Evolutionary conservation across 2,113 vertebrate species (phyloP).

Genomic region (Oncorhynchus masou): DNA sequence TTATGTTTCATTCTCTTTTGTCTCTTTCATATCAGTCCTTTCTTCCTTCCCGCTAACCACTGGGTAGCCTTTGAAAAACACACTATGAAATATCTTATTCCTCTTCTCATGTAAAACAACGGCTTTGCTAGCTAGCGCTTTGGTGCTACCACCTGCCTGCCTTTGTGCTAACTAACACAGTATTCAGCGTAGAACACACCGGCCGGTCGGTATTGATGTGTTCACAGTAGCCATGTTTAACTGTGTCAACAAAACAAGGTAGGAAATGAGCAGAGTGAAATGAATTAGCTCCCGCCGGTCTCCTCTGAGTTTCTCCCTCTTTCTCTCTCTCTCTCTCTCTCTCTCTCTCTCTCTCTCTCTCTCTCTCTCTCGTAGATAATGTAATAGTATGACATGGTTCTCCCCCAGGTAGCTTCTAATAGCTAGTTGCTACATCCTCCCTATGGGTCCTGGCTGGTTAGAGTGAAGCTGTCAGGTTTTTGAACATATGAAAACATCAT

Average conservation of each 20-base stretch:
- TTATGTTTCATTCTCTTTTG: no score
- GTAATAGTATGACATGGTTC: conserved; percentile 48
- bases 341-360: conserved; percentile 5
- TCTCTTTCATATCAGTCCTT: not conserved
- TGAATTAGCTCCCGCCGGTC: conserved; percentile 38
- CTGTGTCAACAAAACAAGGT: conserved; percentile 38
- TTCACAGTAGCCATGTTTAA: conserved; percentile 38
- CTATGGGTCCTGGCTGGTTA: conserved; percentile 27
- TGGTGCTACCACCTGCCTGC: not conserved
- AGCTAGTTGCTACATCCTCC: conserved; percentile 39
- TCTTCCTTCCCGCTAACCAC: not conserved
- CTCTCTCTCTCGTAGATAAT: conserved; percentile 35
- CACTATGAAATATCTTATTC: not conserved
- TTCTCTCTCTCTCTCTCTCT: conserved; percentile 15
- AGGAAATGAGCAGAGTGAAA: conserved; percentile 29
- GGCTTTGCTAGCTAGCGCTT: not conserved
- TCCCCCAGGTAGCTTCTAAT: conserved; percentile 44
- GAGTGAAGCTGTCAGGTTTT: conserved; percentile 36
- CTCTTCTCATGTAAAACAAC: not conserved
- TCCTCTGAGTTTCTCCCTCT: conserved; percentile 13
- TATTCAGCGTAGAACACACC: conserved; percentile 3
- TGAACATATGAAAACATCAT: conserved; percentile 38
- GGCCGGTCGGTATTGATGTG: conserved; percentile 17
- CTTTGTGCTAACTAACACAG: conserved; percentile 1
- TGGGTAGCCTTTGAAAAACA: not conserved